phyloP scores from a whole-genome alignment of 2,113 vertebrate genomes.

The Saiga tatarica region DNA sequence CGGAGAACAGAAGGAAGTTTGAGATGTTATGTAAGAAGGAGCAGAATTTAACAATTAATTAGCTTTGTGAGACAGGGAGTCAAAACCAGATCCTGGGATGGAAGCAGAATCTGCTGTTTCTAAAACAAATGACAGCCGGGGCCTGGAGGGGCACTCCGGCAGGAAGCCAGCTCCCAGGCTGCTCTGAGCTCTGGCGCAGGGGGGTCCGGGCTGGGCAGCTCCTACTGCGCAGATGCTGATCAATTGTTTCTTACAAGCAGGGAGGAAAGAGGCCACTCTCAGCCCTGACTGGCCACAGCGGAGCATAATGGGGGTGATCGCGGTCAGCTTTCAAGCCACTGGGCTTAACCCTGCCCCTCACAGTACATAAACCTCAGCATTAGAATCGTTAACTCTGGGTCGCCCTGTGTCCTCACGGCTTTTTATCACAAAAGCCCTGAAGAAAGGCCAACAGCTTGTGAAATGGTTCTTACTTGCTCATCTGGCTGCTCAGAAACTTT shows the following conservation, averaged over 20 bases:
- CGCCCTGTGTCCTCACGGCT: background rate
- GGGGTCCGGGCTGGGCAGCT: background rate
- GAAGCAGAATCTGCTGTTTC: background rate
- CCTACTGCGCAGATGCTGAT: background rate
- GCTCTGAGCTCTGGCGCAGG: accelerated
- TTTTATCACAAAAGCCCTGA: background rate
- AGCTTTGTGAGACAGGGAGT: background rate
- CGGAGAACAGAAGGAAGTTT: background rate
- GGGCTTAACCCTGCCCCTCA: background rate
- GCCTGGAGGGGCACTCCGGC: accelerated
- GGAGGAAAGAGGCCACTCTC: background rate
- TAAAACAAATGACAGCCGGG: background rate
- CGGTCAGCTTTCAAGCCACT: background rate
- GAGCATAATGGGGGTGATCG: background rate
- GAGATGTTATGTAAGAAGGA: background rate
- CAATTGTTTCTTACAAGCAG: background rate
- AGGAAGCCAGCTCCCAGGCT: background rate
- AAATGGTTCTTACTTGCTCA: background rate
- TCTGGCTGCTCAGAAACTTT: background rate
- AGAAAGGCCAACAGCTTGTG: background rate
- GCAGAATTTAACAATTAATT: background rate
- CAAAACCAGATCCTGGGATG: background rate
- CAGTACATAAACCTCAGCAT: background rate
- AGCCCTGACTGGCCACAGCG: background rate
- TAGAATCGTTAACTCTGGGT: background rate